Evolutionary conservation across 2,113 vertebrate genomes (phyloP).

Genomic region (Saccopteryx leptura): DNA sequence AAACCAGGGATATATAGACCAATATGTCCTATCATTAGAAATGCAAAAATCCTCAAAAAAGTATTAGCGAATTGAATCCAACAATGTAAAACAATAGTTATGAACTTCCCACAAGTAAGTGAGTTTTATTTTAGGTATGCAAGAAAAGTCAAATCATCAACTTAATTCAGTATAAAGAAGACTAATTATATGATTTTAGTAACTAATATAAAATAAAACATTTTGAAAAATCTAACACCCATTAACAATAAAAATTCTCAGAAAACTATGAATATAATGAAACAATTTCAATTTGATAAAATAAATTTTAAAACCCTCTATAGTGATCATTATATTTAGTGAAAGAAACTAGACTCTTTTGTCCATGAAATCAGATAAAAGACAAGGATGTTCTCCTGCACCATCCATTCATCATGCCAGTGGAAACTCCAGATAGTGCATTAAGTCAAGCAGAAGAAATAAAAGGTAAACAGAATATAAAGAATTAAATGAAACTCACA

Average conservation of each 20-base stretch:
- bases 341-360: neutral
- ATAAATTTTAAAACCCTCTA: neutral
- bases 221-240: neutral
- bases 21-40: neutral
- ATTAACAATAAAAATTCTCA: neutral
- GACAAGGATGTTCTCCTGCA: neutral
- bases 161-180: neutral
- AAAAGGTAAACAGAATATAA: neutral
- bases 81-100: neutral
- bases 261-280: neutral
- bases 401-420: neutral
- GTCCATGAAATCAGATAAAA: neutral
- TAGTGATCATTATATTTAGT: neutral
- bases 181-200: neutral
- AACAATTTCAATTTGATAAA: neutral
- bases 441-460: neutral
- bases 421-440: neutral
- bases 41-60: neutral
- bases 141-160: neutral
- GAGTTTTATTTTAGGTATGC: neutral
- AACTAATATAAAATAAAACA: neutral
- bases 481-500: neutral
- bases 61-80: neutral
- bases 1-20: no score
- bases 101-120: neutral